Conservation (phyloP, 2,888 invertebrate species). For the Myathropa florea region DNA sequence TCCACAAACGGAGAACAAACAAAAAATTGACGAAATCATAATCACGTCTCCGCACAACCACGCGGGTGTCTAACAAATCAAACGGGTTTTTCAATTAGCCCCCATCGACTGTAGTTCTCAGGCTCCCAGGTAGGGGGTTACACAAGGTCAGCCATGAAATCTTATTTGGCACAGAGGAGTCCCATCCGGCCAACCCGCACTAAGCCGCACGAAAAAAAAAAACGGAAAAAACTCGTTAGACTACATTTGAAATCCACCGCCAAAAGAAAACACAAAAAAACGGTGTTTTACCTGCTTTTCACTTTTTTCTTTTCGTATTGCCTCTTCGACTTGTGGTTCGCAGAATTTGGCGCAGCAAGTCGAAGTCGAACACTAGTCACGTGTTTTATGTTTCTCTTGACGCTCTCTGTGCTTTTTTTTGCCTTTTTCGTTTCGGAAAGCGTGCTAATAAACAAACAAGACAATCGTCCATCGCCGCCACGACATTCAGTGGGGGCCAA, state of each 20-base stretch:
- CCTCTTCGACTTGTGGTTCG: not conserved
- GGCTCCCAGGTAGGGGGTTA: constrained; percentile 30
- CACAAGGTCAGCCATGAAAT: constrained; percentile 41
- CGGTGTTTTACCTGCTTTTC: constrained; percentile 12
- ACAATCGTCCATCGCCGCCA: not conserved
- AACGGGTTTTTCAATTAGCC: constrained; percentile 22
- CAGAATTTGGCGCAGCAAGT: constrained; percentile 19
- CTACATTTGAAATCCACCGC: constrained; percentile 2
- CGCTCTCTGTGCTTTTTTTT: not conserved
- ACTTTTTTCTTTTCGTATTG: constrained; percentile 2
- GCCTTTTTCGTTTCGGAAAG: constrained; percentile 1
- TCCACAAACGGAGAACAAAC: not conserved
- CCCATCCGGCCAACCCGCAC: not conserved
- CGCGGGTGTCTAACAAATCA: constrained; percentile 6
- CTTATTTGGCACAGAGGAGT: constrained; percentile 28
- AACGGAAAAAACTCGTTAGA: constrained; percentile 33
- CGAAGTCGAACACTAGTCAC: constrained; percentile 33
- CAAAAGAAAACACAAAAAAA: constrained; percentile 6
- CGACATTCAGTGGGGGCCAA: not conserved
- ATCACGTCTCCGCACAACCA: not conserved
- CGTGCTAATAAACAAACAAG: constrained; percentile 32
- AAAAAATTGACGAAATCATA: not conserved
- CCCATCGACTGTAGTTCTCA: not conserved
- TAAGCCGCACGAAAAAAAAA: not conserved
- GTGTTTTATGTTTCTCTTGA: constrained; percentile 22